Base-by-base conservation (phyloP, 1,140 invertebrate genomes). In the Linepithema humile region DNA sequence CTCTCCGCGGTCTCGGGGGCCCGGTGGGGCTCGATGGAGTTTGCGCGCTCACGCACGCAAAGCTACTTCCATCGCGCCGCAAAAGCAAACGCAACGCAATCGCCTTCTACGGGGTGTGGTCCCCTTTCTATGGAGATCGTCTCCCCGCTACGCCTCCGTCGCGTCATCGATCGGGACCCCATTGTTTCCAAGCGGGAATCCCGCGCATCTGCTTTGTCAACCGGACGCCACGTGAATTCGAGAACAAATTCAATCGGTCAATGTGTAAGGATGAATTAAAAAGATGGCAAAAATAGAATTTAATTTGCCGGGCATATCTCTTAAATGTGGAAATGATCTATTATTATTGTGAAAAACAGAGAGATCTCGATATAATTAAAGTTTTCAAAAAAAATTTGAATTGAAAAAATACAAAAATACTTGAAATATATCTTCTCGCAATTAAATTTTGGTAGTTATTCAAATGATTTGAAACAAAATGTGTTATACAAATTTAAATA, bases 71-170 rank as follows among this genome's bases (percentile, higher is more conserved):
- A 88, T 29, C 53, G 32, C 17, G 74, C 67, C 69, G 77, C 78
- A 64, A 84, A 60, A 62, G 64, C 73, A 29, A 73, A 78, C 38
- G 57, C 75, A 38, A 43, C 64, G 26, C 12, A 50, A 20, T 87
- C 83, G 82, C 85, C 84, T 88, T 89, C 86, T 85, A 86, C 67
- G 84, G 89, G 89, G 89, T 90, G 89, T 83, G 86, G 86, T 83
- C 89, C 85, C 83, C 86, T 91, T 89, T 90, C 89, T 90, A 91
- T 91, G 89, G 85, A 89, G 88, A 91, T 91, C 74, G 45, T 48
- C 67, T 50, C 83, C 60, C 26, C 59, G 20, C 32, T 32, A 12
- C 82, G 50, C 62, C 75, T 40, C 23, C 59, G 50, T 69, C 77
- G 83, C 69, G 85, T 88, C 86, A 55, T 80, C 64, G 83, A 85